These are phyloP conservation scores for Spodoptera litura DNA, from an alignment of 1,140 invertebrate species.

Conservation along the genomic window DNA sequence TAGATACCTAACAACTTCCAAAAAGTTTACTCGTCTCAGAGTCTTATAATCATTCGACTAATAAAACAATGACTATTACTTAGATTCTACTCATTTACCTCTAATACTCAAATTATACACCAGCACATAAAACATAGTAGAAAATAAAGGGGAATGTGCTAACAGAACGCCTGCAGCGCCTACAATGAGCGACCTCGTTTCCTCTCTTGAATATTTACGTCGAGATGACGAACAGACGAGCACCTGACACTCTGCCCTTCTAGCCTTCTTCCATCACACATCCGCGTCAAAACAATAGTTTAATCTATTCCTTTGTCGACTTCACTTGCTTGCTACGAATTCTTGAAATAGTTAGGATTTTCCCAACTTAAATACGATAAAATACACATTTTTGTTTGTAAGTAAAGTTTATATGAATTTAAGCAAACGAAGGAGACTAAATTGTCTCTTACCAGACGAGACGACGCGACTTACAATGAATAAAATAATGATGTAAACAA, in stretches of 20 bases:
- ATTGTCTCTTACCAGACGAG: too few relatives aligned
- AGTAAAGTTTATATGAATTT: too few relatives aligned
- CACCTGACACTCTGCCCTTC: slow-evolving; percentile 27
- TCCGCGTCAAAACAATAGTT: slow-evolving; percentile 13
- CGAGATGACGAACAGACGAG: slow-evolving; percentile 9
- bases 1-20: too few relatives aligned
- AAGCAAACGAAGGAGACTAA: too few relatives aligned
- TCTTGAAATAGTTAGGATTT: background rate
- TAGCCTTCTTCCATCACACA: slow-evolving; percentile 34
- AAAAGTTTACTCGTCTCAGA: too few relatives aligned
- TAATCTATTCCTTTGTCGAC: slow-evolving; percentile 23
- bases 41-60: too few relatives aligned
- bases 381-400: background rate
- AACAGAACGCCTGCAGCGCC: slow-evolving; percentile 18
- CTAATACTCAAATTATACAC: background rate
- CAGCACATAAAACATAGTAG: background rate
- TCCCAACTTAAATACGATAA: background rate
- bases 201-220: slow-evolving; percentile 33
- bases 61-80: too few relatives aligned
- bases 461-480: too few relatives aligned
- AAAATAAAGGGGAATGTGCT: slow-evolving; percentile 1
- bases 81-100: too few relatives aligned
- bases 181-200: slow-evolving; percentile 21
- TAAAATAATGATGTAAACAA: too few relatives aligned
- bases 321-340: too few relatives aligned